phyloP scores from a whole-genome alignment of 2,888 invertebrate species.

The Torymus tubicola region DNA sequence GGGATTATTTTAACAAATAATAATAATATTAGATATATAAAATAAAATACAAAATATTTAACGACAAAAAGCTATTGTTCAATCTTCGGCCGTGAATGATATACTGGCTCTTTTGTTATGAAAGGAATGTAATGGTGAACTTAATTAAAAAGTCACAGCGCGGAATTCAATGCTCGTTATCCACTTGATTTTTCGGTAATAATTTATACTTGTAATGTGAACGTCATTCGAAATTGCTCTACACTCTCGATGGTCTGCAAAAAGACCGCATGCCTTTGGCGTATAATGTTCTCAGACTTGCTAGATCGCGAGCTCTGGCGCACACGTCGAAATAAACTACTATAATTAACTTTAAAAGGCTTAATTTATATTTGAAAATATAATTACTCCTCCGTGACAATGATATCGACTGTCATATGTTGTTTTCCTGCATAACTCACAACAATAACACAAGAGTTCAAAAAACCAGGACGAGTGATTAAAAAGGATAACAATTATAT shows the following conservation, averaged over 20 bases:
- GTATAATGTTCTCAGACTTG: conserved; percentile 15
- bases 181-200: conserved; percentile 25
- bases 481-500: too few relatives aligned
- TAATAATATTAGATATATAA: too few relatives aligned
- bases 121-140: neutral
- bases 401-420: too few relatives aligned
- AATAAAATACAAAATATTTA: neutral
- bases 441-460: too few relatives aligned
- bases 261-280: conserved; percentile 9
- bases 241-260: neutral
- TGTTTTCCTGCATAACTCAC: too few relatives aligned
- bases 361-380: conserved; percentile 28
- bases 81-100: neutral
- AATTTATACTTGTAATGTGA: conserved; percentile 35
- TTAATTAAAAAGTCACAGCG: conserved; percentile 39
- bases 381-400: too few relatives aligned
- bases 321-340: neutral
- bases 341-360: conserved; percentile 15
- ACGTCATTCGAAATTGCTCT: conserved; percentile 27
- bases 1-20: too few relatives aligned
- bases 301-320: conserved; percentile 18
- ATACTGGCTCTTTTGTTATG: conserved; percentile 7
- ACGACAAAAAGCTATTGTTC: conserved; percentile 12
- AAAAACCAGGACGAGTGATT: too few relatives aligned
- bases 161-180: conserved; percentile 43